Evolutionary conservation across 2,113 vertebrate species (phyloP), one percentile per base, ranked within the genome.

Genomic region (Ptilonorhynchus violaceus): DNA sequence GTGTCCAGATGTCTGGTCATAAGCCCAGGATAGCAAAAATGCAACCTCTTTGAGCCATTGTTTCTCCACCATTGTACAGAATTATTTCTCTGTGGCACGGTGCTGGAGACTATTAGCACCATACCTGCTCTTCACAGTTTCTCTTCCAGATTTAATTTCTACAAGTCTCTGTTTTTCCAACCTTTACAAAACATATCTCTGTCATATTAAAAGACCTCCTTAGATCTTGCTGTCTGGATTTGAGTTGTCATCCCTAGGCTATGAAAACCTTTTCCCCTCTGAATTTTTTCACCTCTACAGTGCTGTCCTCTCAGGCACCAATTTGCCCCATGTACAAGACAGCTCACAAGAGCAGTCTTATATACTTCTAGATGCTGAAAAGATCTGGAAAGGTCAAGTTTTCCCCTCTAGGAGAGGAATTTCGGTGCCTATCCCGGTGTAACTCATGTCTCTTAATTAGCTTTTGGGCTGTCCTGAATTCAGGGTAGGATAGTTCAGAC

Each of bases 1-100:
- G 47, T 64, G 69, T 37, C 83, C 80, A 86, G 68, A 86, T 92
- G 56, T 69, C 79, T 93, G 73, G 53, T 83, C 73, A 49, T 33
- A 78, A 89, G 72, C 25, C 56, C 60, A 64, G 49, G 35, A 31
- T 21, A 81, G 73, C 39, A 93, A 63, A 92, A 93, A 55, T 15
- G 8, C 0, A 46, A 68, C 50, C 23, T 88, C 49, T 92, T 35
- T 92, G 59, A 88, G 46, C 21, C 3, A 2, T 64, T 63, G 12
- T 86, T 93, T 93, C 55, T 91, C 56, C 15, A 30, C 28, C 28
- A 3, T 25, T n/a, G 13, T 53, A 81, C 6, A 37, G 24, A 92
- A 55, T 77, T 86, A 35, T 86, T 91, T 84, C 28, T 84, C 44
- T 59, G 21, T 82, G 68, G 10, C 46, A 44, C 0, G 0, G 6